Conservation (phyloP, 2,888 invertebrate genomes). For the Anthophora plumipes region DNA sequence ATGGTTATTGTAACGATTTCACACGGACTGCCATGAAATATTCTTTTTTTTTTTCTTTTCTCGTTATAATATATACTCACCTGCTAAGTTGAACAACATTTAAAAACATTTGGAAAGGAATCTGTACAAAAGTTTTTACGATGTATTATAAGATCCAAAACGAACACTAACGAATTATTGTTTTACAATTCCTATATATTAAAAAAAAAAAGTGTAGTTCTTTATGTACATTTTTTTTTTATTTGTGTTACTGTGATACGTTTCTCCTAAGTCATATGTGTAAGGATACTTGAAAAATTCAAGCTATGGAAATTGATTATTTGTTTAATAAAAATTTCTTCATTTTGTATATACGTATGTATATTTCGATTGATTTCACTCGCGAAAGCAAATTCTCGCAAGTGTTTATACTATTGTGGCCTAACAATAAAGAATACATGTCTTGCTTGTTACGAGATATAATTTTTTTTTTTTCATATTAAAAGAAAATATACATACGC, state of each 20-base stretch:
- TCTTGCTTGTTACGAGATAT: neutral
- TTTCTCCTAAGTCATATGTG: too few species aligned
- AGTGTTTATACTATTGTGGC: neutral
- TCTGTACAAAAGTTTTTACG: neutral
- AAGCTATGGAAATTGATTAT: neutral
- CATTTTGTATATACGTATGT: neutral
- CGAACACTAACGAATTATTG: neutral
- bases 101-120: neutral
- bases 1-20: neutral
- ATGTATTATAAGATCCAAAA: neutral
- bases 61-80: constrained; percentile 4
- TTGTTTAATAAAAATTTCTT: neutral
- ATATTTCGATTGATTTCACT: neutral
- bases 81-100: constrained; percentile 2
- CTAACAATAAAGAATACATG: constrained; percentile 1
- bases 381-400: neutral
- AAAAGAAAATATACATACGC: neutral
- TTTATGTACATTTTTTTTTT: neutral
- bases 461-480: neutral
- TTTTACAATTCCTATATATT: neutral
- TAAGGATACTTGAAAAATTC: too few species aligned
- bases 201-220: neutral
- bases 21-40: neutral
- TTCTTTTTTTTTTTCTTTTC: too few species aligned
- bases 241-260: too few species aligned